phyloP scores from a whole-genome alignment of 2,797 vertebrate genomes.

The Sitta carolinensis region DNA sequence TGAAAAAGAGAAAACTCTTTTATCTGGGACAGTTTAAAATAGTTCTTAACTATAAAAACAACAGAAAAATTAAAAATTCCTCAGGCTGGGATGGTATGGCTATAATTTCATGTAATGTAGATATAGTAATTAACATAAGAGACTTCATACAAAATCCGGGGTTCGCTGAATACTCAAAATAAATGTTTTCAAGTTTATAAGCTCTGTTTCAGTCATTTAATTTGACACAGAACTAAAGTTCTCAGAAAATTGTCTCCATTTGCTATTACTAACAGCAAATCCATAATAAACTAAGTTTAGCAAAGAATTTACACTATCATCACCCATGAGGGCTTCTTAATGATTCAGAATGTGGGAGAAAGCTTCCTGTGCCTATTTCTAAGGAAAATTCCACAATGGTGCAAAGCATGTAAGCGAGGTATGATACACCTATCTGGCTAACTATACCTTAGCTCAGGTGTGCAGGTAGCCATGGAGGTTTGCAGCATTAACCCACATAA shows the following conservation, averaged over 20 bases:
- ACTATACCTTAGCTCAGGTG: neutral
- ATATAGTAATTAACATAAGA: neutral
- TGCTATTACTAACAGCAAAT: neutral
- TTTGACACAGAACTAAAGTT: neutral
- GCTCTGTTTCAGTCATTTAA: neutral
- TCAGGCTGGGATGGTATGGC: neutral
- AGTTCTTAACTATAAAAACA: neutral
- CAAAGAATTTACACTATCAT: neutral
- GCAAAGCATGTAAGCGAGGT: neutral
- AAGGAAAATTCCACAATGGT: neutral
- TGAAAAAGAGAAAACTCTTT: neutral
- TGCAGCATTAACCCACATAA: neutral
- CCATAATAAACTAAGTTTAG: neutral
- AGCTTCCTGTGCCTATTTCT: neutral
- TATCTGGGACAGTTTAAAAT: neutral
- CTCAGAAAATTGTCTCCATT: neutral
- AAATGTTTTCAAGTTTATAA: neutral
- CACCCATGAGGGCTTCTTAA: neutral
- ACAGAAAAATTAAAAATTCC: neutral
- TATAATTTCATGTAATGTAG: neutral
- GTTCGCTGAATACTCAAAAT: neutral
- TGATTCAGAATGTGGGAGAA: neutral
- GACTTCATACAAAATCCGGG: neutral
- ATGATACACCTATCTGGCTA: neutral
- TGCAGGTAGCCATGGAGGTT: neutral